These are phyloP conservation scores for Platypus cylindrus DNA, from an alignment of 2,888 invertebrate species.

Conservation along the genomic window DNA sequence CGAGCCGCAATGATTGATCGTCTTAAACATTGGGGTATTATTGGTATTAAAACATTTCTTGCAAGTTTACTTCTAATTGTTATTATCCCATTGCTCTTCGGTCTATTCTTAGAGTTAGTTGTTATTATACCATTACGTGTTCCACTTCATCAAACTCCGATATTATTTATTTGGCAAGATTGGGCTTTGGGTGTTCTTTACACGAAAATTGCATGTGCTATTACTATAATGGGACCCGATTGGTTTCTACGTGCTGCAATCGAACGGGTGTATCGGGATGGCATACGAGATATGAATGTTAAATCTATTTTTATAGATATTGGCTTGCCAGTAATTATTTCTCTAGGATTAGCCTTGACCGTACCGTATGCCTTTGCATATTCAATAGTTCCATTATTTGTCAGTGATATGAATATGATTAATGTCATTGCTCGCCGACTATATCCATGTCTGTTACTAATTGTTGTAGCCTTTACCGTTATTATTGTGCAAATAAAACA, in stretches of 20 bases:
- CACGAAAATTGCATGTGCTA: constrained; percentile 92
- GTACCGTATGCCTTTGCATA: constrained; percentile 87
- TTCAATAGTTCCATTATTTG: constrained; percentile 55
- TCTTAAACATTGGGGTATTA: constrained; percentile 57
- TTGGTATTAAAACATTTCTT: constrained; percentile 66
- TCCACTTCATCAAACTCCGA: constrained; percentile 81
- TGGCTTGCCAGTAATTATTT: constrained; percentile 79
- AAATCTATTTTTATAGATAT: constrained; percentile 73
- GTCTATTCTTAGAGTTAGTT: constrained; percentile 81
- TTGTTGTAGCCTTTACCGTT: constrained; percentile 53
- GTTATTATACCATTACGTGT: constrained; percentile 87
- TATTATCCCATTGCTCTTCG: constrained; percentile 83
- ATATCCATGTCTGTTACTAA: constrained; percentile 77
- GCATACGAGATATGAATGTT: constrained; percentile 84
- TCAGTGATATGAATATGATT: constrained; percentile 50
- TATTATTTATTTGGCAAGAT: constrained; percentile 84
- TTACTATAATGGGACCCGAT: constrained; percentile 97
- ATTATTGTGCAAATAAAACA: constrained; percentile 81
- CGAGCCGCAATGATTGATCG: constrained; percentile 61
- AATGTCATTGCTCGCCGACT: constrained; percentile 72
- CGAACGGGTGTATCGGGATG: constrained; percentile 88
- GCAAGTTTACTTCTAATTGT: constrained; percentile 69
- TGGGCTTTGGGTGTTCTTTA: constrained; percentile 97
- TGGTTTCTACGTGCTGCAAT: constrained; percentile 85
- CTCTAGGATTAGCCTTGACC: constrained; percentile 79